phyloP scores from a whole-genome alignment of 2,797 vertebrate species.

The Bradypus variegatus region DNA sequence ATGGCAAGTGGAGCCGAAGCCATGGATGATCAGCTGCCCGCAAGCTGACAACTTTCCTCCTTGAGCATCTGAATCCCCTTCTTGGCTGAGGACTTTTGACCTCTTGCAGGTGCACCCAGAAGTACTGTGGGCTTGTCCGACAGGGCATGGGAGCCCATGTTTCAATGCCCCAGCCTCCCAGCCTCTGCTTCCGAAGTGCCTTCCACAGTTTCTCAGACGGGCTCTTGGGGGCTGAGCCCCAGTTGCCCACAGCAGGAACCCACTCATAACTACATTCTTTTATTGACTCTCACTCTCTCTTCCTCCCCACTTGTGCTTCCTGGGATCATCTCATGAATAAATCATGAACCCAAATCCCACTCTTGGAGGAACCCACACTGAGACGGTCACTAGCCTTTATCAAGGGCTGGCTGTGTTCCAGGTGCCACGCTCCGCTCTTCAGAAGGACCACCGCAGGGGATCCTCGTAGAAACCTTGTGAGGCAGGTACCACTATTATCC shows the following conservation, averaged over 20 bases:
- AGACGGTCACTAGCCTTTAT: neutral
- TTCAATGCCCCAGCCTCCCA: too few relatives aligned
- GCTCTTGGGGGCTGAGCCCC: neutral
- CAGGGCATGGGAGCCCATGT: neutral
- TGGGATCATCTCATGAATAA: neutral
- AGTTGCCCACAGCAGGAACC: neutral
- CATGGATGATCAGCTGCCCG: too few relatives aligned
- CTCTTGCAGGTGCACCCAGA: too few relatives aligned
- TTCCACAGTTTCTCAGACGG: neutral
- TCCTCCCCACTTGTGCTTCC: neutral
- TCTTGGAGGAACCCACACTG: neutral
- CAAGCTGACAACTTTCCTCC: neutral
- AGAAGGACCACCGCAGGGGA: accelerated
- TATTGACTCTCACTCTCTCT: neutral
- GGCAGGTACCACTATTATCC: neutral
- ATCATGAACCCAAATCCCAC: neutral
- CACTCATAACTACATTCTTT: too few relatives aligned
- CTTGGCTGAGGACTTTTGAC: neutral
- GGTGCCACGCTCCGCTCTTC: too few relatives aligned
- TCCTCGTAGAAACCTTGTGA: neutral
- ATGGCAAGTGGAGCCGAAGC: neutral
- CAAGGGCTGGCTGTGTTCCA: neutral
- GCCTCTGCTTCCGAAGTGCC: neutral
- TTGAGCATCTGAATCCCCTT: neutral
- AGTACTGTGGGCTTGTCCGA: accelerated